Conservation (phyloP, 2,888 invertebrate species). For the Chaetogeoica ovagalla region DNA sequence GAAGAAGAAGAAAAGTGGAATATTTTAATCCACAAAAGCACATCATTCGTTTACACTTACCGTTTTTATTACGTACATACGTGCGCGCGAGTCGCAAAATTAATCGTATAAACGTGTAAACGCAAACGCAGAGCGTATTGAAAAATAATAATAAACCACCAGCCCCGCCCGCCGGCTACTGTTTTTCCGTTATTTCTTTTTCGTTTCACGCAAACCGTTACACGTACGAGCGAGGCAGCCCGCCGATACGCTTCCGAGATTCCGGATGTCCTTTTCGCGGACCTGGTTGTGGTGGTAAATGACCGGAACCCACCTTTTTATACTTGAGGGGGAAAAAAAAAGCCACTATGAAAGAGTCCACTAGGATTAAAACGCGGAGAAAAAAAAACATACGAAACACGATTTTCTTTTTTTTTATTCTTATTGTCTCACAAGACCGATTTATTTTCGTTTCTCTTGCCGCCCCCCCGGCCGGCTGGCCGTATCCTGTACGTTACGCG, state of each 20-base stretch:
- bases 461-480: no score
- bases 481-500: no score
- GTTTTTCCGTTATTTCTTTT: not conserved
- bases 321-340: not conserved
- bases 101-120: not conserved
- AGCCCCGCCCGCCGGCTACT: not conserved
- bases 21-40: not conserved
- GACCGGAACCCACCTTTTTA: slow-evolving; percentile 37
- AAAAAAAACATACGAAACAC: no score
- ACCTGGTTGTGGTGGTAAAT: not conserved
- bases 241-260: slow-evolving; percentile 36
- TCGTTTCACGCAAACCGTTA: not conserved
- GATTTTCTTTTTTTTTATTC: not conserved
- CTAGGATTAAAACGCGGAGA: no score
- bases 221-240: not conserved
- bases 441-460: not conserved
- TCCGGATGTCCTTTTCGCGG: slow-evolving; percentile 40
- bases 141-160: slow-evolving; percentile 1
- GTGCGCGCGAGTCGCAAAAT: not conserved
- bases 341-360: not conserved
- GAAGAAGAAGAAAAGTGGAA: not conserved
- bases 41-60: not conserved
- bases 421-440: not conserved
- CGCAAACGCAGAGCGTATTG: not conserved
- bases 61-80: not conserved